Evolutionary conservation across 2,797 vertebrate species (phyloP).

Genomic region (Karalla daura): DNA sequence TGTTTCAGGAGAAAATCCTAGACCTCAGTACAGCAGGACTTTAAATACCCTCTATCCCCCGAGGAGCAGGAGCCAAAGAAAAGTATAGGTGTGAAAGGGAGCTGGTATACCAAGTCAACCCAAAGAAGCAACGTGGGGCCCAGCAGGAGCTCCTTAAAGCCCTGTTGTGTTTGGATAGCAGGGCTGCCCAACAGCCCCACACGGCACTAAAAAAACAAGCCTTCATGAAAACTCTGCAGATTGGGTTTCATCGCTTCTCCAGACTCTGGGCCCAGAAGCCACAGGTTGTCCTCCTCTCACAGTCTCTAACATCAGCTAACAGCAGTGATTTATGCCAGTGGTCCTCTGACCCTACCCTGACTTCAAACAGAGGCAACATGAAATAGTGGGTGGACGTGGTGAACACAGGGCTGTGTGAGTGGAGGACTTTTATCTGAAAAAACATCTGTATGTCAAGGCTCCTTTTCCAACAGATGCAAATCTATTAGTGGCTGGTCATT

Average conservation of each 20-base stretch:
- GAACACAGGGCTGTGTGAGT: background rate
- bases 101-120: conserved; percentile 22
- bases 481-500: background rate
- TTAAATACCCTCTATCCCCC: conserved; percentile 19
- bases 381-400: conserved; percentile 22
- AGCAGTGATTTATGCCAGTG: conserved; percentile 87
- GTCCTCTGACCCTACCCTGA: conserved; percentile 83
- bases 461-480: background rate
- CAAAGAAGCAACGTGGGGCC: conserved; percentile 47
- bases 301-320: conserved; percentile 30
- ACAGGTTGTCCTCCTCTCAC: conserved; percentile 40
- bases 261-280: conserved; percentile 36
- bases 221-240: conserved; percentile 82
- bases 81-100: conserved; percentile 11
- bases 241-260: conserved; percentile 87
- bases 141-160: conserved; percentile 64
- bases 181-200: conserved; percentile 75
- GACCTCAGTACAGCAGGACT: conserved; percentile 46
- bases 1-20: conserved; percentile 51
- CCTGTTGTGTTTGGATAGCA: conserved; percentile 64
- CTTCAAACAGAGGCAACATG: conserved; percentile 45
- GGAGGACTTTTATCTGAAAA: background rate
- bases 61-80: conserved; percentile 30
- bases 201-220: conserved; percentile 83
- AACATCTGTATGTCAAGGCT: background rate